Conservation (phyloP, 2,797 vertebrate species). For the Lateolabrax maculatus region DNA sequence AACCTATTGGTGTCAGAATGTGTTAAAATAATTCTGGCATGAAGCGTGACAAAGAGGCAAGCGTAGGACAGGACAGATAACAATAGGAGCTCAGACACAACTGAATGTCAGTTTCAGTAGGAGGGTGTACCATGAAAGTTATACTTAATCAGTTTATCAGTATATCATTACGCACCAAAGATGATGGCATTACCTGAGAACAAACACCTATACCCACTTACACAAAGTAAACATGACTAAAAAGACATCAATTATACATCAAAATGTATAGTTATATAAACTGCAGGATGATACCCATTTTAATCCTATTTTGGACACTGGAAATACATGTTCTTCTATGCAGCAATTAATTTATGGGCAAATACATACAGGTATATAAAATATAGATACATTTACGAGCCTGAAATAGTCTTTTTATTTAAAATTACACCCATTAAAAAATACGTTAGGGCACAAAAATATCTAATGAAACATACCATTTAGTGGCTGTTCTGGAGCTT, state of each 20-base stretch:
- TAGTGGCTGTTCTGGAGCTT: background rate
- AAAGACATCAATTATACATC: background rate
- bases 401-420: background rate
- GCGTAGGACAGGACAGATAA: slow-evolving; percentile 16
- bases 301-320: background rate
- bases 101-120: background rate
- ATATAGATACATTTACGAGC: background rate
- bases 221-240: background rate
- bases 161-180: background rate
- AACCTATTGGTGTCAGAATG: background rate
- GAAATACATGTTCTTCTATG: background rate
- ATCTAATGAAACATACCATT: background rate
- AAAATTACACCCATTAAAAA: background rate
- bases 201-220: background rate
- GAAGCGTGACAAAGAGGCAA: slow-evolving; percentile 20
- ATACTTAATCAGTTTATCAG: too few species aligned
- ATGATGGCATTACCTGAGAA: slow-evolving; percentile 15
- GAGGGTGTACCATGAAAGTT: background rate
- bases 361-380: background rate
- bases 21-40: slow-evolving; percentile 4
- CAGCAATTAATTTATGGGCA: background rate
- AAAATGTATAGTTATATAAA: background rate
- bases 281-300: background rate
- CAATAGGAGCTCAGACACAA: background rate
- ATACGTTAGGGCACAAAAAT: background rate